Conservation (phyloP, 2,888 invertebrate species). For the Lamellibrachia columna region DNA sequence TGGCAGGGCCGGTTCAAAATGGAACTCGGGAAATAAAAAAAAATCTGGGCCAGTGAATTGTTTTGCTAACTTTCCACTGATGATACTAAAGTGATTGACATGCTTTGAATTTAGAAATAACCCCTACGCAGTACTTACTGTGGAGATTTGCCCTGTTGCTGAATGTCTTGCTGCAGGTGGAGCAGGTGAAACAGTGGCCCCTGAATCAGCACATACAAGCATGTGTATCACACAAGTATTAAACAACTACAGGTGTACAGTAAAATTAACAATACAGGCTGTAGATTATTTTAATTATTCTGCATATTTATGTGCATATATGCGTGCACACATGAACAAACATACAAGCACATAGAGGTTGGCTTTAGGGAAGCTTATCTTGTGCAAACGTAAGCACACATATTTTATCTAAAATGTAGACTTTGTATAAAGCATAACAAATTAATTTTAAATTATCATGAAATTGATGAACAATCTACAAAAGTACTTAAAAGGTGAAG, state of each 20-base stretch:
- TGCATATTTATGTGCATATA: background rate
- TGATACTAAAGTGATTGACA: background rate
- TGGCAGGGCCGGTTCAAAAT: too few relatives aligned
- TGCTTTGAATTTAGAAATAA: background rate
- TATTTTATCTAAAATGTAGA: background rate
- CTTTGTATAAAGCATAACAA: background rate
- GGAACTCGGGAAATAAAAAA: too few relatives aligned
- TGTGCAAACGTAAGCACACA: background rate
- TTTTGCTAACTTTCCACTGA: background rate
- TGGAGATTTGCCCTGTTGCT: background rate
- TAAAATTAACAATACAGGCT: background rate
- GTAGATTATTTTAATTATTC: background rate
- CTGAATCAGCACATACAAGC: background rate
- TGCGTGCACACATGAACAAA: background rate
- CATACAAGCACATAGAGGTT: background rate
- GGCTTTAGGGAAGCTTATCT: background rate
- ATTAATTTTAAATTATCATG: background rate
- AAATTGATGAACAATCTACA: background rate
- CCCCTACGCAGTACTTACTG: background rate
- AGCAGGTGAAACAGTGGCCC: background rate
- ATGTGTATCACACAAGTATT: background rate
- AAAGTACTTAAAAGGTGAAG: background rate
- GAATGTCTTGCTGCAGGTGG: background rate
- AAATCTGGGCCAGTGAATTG: too few relatives aligned
- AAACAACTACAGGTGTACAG: background rate